Evolutionary conservation across 2,797 vertebrate species (phyloP), one percentile per base, ranked within the genome.

Genomic region (Podarcis lilfordi): DNA sequence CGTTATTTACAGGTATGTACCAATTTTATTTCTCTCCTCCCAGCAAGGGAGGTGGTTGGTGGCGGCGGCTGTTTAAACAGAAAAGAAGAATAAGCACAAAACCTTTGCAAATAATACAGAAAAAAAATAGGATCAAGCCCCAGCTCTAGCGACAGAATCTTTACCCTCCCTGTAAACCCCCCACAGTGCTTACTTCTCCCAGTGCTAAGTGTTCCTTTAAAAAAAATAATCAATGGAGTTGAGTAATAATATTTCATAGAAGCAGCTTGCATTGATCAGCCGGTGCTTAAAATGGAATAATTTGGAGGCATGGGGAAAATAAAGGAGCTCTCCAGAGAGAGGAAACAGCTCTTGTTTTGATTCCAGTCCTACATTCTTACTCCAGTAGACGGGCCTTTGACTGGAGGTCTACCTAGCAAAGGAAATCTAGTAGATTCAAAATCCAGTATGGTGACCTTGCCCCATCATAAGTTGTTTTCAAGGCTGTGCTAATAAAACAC

Each of bases 11-110:
- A 97, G 21, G 93, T 96, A 96, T 96, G 95, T 97, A 97, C 96
- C 92, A 91, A 90, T 82, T 89, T 69, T 77, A 85, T 91, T 90
- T 94, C 92, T 97, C 95, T 98, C 98, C 98, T 97, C 98, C 98
- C 98, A 74, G 96, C 97, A 97, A 98, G 98, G 98, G 98, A 98
- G 98, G 98, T 99, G 98, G 98, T 99, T 98, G 97, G 10, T 59
- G 68, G 17, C n/a, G 13, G 43, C 59, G 25, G 45, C 61, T 97
- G 98, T 98, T 98, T 79, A 37, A 27, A 17, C 17, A 19, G 10
- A 68, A 21, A 55, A 72, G 4, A 29, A 94, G 93, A 96, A 93
- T 90, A 96, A 97, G 98, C 97, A 98, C 96, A 98, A 98, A 97
- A 95, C 89, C 84, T 95, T 96, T 94, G 95, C 94, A 96, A 96